Evolutionary conservation across 1,140 invertebrate species (phyloP).

Genomic region (Nilaparvata lugens): DNA sequence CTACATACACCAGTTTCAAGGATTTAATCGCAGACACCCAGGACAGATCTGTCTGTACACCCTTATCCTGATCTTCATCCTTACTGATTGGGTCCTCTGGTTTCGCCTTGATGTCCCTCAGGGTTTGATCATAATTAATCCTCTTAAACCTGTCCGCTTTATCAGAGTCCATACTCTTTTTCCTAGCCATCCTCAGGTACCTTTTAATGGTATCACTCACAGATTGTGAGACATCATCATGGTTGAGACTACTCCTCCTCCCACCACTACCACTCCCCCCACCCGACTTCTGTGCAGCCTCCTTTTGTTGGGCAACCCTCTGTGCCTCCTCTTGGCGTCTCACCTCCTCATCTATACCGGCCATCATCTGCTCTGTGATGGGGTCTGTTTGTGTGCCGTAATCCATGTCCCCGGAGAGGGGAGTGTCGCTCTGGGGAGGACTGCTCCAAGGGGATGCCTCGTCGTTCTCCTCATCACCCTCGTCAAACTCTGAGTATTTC

Average conservation of each 20-base stretch:
- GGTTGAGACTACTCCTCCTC: slow-evolving; percentile 62
- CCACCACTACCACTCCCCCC: slow-evolving; percentile 34
- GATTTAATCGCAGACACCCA: slow-evolving; percentile 46
- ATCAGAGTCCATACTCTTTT: slow-evolving; percentile 71
- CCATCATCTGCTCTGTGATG: slow-evolving; percentile 43
- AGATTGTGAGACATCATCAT: slow-evolving; percentile 74
- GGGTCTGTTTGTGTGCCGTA: slow-evolving; percentile 50
- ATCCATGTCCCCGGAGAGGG: slow-evolving; percentile 56
- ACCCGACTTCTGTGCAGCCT: slow-evolving; percentile 34
- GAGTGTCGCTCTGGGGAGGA: slow-evolving; percentile 39
- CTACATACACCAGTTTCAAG: slow-evolving; percentile 31
- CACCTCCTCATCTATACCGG: slow-evolving; percentile 40
- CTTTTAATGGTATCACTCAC: slow-evolving; percentile 77
- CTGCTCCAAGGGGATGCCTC: slow-evolving; percentile 32
- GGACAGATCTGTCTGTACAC: slow-evolving; percentile 60
- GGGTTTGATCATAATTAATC: slow-evolving; percentile 77
- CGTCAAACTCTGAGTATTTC: slow-evolving; percentile 16
- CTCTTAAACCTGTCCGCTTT: slow-evolving; percentile 73
- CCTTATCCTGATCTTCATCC: slow-evolving; percentile 58
- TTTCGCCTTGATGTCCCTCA: slow-evolving; percentile 73
- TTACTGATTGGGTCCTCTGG: slow-evolving; percentile 61
- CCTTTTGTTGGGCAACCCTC: slow-evolving; percentile 31
- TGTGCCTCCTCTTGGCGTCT: slow-evolving; percentile 28
- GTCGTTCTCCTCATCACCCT: slow-evolving; percentile 33
- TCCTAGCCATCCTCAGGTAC: slow-evolving; percentile 72